Base-by-base conservation (phyloP, 2,797 vertebrate genomes). In the Coregonus ussuriensis region DNA sequence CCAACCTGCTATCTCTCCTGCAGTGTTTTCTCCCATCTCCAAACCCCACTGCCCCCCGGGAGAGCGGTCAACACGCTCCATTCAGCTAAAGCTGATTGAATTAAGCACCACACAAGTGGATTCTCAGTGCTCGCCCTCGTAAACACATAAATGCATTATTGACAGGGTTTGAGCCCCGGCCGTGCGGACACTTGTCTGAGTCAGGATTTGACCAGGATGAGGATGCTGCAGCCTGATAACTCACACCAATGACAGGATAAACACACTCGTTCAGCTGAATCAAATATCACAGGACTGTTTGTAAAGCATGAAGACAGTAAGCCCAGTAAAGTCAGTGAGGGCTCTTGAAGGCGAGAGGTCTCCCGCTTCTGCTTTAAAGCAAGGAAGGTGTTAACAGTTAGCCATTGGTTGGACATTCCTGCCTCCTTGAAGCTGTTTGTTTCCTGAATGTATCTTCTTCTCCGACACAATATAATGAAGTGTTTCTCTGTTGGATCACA, bases 21-120 rank as follows among this genome's bases (percentile, higher is more conserved):
- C 80, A 80, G 81, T 85, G 84, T 81, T 88, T 81, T 76, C 71
- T 80, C 86, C 80, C 68, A 2, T 67, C 81, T 80, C 56, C 82
- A 85, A 87, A 82, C 79, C 78, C 81, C 68, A 0, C 3, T 72
- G 76, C 85, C 85, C 83, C 80, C 80, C 72, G 51, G 77, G 80
- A 84, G 86, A 82, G 18, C 76, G 68, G 79, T 85, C 87, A 84
- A 80, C 83, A 68, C 78, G 81, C 62, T 66, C 82, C 75, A 83
- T 85, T 86, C 86, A 87, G 82, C 79, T 87, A 83, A 86, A 65
- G 79, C 83, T 78, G 86, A 91, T 88, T 88, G 84, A 90, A 91
- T 91, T 89, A 89, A 86, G 76, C 74, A 76, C 81, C 77, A 88
- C 79, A 52, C 81, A 88, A 91, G 86, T 81, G 78, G 86, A 83